Conservation (phyloP, 2,888 invertebrate species). For the Nipponacmea schrenckii region DNA sequence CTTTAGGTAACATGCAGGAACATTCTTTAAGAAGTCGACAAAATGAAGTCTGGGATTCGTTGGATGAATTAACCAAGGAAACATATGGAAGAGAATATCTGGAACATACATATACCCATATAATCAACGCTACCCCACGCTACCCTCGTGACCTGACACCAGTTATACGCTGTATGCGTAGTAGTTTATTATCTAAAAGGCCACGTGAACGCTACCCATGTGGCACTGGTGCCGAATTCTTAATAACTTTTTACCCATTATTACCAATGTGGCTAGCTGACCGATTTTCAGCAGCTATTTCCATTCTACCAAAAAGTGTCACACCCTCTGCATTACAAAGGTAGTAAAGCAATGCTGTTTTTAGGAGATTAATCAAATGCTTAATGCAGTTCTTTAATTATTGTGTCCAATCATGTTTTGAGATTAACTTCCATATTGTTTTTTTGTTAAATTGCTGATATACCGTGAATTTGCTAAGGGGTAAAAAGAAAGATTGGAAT, state of each 20-base stretch:
- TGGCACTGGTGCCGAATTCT: slow-evolving; percentile 56
- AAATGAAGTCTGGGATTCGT: slow-evolving; percentile 55
- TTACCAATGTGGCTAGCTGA: slow-evolving; percentile 62
- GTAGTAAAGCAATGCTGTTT: background rate
- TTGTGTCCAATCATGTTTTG: too few relatives aligned
- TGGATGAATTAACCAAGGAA: slow-evolving; percentile 49
- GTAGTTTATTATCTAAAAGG: slow-evolving; percentile 58
- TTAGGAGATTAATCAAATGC: background rate
- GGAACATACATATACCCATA: slow-evolving; percentile 49
- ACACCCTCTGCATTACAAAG: slow-evolving; percentile 34
- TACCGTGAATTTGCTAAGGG: too few relatives aligned
- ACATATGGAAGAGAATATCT: slow-evolving; percentile 58
- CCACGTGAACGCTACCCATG: slow-evolving; percentile 59
- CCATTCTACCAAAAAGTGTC: slow-evolving; percentile 44
- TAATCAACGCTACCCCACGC: slow-evolving; percentile 36
- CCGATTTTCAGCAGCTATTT: slow-evolving; percentile 45
- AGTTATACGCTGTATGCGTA: slow-evolving; percentile 58
- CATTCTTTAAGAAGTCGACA: slow-evolving; percentile 41
- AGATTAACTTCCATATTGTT: too few relatives aligned
- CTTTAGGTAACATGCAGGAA: slow-evolving; percentile 51
- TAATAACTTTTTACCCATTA: slow-evolving; percentile 52
- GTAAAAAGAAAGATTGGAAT: too few relatives aligned
- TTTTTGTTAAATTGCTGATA: too few relatives aligned
- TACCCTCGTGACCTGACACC: slow-evolving; percentile 60
- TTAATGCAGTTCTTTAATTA: too few relatives aligned